Evolutionary conservation across 2,113 vertebrate genomes (phyloP).

Genomic region (Aviceda subcristata): DNA sequence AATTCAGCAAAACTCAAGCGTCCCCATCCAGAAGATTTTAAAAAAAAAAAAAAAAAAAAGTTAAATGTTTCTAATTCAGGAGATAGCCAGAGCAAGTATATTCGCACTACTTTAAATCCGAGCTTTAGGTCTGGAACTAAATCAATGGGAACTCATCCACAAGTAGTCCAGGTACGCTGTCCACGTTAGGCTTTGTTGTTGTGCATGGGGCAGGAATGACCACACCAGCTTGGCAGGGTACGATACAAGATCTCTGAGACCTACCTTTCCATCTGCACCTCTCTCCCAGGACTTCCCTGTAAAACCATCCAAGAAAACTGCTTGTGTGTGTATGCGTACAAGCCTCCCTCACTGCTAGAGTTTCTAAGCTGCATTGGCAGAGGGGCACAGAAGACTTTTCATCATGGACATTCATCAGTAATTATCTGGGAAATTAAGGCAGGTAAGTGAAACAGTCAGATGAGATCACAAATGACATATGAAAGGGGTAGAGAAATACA

Average conservation of each 20-base stretch:
- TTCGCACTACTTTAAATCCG: background rate
- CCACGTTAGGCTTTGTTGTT: background rate
- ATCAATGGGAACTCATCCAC: background rate
- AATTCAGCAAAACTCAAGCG: background rate
- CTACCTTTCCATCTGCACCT: background rate
- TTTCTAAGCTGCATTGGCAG: background rate
- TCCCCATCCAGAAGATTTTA: background rate
- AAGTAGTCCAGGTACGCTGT: background rate
- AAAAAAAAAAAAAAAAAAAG: background rate
- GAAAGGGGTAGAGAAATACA: background rate
- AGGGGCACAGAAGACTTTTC: background rate
- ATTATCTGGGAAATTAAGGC: background rate
- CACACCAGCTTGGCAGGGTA: background rate
- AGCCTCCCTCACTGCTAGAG: background rate
- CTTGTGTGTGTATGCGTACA: accelerated
- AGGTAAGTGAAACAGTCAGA: background rate
- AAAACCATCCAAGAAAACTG: background rate
- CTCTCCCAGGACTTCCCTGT: background rate
- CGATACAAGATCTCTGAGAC: background rate
- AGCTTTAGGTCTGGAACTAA: background rate
- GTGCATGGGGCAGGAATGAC: background rate
- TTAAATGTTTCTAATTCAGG: background rate
- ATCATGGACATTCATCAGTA: accelerated
- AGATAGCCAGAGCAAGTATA: background rate
- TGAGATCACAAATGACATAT: background rate